Evolutionary conservation across 2,888 invertebrate genomes (phyloP), one percentile per base, ranked within the genome.

Genomic region (Diploptera punctata): DNA sequence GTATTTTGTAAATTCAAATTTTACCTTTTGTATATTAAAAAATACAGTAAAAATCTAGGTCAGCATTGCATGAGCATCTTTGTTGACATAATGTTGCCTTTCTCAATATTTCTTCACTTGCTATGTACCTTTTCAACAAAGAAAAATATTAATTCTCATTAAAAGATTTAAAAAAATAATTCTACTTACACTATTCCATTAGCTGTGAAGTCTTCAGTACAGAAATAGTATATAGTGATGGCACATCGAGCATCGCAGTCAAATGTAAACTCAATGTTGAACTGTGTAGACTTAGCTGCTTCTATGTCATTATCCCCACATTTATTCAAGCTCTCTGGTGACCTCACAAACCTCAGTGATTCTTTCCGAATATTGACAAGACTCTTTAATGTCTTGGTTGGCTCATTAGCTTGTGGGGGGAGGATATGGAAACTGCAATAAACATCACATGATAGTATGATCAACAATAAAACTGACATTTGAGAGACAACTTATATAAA

Each of bases 321-420:
- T 67, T 89, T 89, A 76, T 89, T 89, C 0, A 90, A 87, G 67
- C 90, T 89, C 29, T 75, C 75, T 38, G 78, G 75, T 10, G 79
- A 76, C 57, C 94, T 90, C 24, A 98, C 92, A 83, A 99, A 93
- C 75, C 97, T 88, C 49, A 99, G 86, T 0, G 99, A 98, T 84
- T 99, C 99, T 81, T 98, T 98, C 61, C 99, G 88, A 74, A 99
- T 98, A 82, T 99, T 98, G 0, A 99, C 93, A 70, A 99, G 85
- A 82, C 98, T 95, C 84, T 98, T 97, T 49, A 99, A 83, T 0
- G 98, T 98, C 84, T 97, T 97, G 16, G 98, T 98, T 33, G 99
- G 98, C 81, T 99, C 99, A 81, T 95, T 96, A 13, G 97, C 93
- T 82, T 96, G 95, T 24, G 97, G 97, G 5, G 97, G 97, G 96